Conservation (phyloP, 2,113 vertebrate genomes). For the Odocoileus virginianus region DNA sequence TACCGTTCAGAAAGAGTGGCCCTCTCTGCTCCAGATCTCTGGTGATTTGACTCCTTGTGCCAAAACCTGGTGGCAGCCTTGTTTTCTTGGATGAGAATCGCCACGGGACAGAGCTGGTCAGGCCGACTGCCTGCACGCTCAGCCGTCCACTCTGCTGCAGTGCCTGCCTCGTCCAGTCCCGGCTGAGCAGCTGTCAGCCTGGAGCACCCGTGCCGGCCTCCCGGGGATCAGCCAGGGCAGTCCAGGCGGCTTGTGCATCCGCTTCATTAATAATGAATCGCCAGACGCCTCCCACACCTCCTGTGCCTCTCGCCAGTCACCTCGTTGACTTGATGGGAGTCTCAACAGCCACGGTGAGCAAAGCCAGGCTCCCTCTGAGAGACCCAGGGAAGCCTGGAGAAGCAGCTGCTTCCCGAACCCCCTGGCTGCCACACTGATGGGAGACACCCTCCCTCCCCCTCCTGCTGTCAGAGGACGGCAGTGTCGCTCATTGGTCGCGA, state of each 20-base stretch:
- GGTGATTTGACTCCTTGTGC: background rate
- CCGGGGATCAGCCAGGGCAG: background rate
- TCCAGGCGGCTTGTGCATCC: background rate
- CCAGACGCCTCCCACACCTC: constrained; percentile 32
- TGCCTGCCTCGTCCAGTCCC: rapidly evolving
- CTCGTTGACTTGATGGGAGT: constrained; percentile 33
- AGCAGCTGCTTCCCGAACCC: constrained; percentile 1
- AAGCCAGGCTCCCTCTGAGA: background rate
- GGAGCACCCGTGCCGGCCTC: background rate
- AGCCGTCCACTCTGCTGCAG: background rate
- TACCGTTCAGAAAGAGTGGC: background rate
- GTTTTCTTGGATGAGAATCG: background rate
- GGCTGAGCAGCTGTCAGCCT: background rate
- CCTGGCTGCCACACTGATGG: background rate
- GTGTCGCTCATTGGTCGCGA: background rate
- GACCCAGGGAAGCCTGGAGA: background rate
- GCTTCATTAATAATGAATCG: constrained; percentile 59
- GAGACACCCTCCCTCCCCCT: background rate
- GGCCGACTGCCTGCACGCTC: background rate
- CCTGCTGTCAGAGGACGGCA: background rate
- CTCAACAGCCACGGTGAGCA: background rate
- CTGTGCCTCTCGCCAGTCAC: background rate
- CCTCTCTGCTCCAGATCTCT: background rate
- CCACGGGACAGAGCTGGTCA: rapidly evolving
- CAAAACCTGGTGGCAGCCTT: background rate